Evolutionary conservation across 1,140 invertebrate genomes (phyloP), one percentile per base, ranked within the genome.

Genomic region (Drosophila novamexicana): DNA sequence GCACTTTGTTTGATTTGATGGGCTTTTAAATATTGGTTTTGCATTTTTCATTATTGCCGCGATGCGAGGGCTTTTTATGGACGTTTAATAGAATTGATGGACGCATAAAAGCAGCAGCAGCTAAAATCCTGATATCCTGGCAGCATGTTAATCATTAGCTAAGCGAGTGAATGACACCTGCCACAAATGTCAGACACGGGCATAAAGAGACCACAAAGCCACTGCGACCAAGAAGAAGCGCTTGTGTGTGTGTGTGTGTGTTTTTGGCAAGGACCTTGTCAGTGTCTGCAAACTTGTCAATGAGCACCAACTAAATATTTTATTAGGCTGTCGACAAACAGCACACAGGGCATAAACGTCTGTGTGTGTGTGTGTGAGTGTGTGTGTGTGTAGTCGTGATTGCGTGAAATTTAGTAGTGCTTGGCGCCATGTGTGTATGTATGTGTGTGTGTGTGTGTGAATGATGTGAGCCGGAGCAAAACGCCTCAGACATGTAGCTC

Each of bases 291-390:
- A 88, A 88, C 84, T 88, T 91, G 80, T 91, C 89, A 91, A 91
- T 91, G 83, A 91, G 81, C 74, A 71, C 53, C 89, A 91, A 84
- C 88, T 91, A 91, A 91, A 91, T 91, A 91, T 91, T 91, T 91
- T 91, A 91, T 91, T 91, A 91, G 89, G 72, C 89, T 81, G 75
- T 82, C 84, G 73, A 57, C 66, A 71, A 70, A 81, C 40, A 64
- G 29, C 18, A 61, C 47, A 45, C 54, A 18, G 44, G 16, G 47
- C 47, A 47, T 39, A 36, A 44, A 34, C 54, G 49, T 52, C 29
- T 62, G 57, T 56, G 64, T 59, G 57, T 56, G 36, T 75, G 59
- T 58, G 57, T 56, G 64, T 59, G 57, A 49, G 36, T 75, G 59
- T 58, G 50, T 75, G 59, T 84, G 73, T 80, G 67, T 81, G 77